Evolutionary conservation across 2,113 vertebrate species (phyloP).

Genomic region (Symphodus melops): DNA sequence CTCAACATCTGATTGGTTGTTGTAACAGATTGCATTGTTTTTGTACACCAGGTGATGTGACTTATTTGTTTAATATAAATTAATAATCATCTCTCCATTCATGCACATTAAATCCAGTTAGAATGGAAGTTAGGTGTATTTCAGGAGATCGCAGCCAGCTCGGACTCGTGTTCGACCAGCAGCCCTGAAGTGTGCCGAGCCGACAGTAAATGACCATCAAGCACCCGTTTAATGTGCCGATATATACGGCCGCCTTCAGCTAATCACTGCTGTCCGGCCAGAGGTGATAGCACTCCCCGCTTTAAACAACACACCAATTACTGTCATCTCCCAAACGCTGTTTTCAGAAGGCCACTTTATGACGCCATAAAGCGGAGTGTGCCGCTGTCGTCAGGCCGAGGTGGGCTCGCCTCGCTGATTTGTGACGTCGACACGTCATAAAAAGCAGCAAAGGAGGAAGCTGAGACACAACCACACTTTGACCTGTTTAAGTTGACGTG

Average conservation of each 20-base stretch:
- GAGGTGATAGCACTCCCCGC: conserved; percentile 77
- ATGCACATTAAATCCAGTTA: neutral
- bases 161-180: conserved; percentile 17
- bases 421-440: conserved; percentile 44
- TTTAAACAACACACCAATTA: conserved; percentile 76
- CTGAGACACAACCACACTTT: neutral
- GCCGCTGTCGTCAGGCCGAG: conserved; percentile 34
- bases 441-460: conserved; percentile 14
- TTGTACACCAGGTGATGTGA: too few relatives aligned
- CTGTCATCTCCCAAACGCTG: conserved; percentile 78
- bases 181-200: conserved; percentile 46
- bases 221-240: conserved; percentile 73
- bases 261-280: conserved; percentile 80
- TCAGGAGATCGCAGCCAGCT: neutral
- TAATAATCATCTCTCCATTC: neutral
- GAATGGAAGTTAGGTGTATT: neutral
- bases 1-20: too few relatives aligned
- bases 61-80: too few relatives aligned
- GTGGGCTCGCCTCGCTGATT: conserved; percentile 7
- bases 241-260: conserved; percentile 73
- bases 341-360: conserved; percentile 84
- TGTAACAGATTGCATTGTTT: too few relatives aligned
- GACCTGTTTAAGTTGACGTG: neutral
- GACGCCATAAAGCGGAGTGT: conserved; percentile 82
- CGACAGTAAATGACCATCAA: conserved; percentile 48